Evolutionary conservation across 2,113 vertebrate species (phyloP).

Genomic region (Pyxicephalus adspersus): DNA sequence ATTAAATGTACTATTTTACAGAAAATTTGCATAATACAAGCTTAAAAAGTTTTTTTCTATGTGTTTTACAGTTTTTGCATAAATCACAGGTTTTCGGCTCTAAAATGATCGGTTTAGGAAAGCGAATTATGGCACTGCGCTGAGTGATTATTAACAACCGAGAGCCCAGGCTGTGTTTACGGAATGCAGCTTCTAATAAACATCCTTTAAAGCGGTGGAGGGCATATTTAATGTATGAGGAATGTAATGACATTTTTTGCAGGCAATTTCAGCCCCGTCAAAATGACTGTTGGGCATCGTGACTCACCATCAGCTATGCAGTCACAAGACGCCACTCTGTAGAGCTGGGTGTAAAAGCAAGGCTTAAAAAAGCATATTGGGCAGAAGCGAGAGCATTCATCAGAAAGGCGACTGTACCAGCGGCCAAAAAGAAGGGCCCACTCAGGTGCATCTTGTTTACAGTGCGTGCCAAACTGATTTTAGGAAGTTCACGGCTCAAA

Average conservation of each 20-base stretch:
- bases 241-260: slow-evolving; percentile 43
- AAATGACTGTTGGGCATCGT: slow-evolving; percentile 31
- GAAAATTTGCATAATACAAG: slow-evolving; percentile 24
- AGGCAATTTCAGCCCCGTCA: slow-evolving; percentile 3
- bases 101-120: neutral
- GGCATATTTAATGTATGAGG: slow-evolving; percentile 45
- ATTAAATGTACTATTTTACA: slow-evolving; percentile 33
- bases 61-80: slow-evolving; percentile 5
- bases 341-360: neutral
- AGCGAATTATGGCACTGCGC: slow-evolving; percentile 4
- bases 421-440: neutral
- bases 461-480: neutral
- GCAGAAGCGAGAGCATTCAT: neutral
- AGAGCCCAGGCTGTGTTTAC: slow-evolving; percentile 21
- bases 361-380: neutral
- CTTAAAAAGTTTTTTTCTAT: slow-evolving; percentile 2
- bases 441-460: slow-evolving; percentile 24
- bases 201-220: slow-evolving; percentile 9
- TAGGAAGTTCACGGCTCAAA: neutral
- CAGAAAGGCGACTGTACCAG: neutral
- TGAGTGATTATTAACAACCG: slow-evolving; percentile 6
- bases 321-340: slow-evolving; percentile 2
- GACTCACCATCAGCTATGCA: slow-evolving; percentile 30
- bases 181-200: slow-evolving; percentile 11
- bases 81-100: neutral